Conservation (phyloP, 2,113 vertebrate genomes). For the Chloroceryle aenea region DNA sequence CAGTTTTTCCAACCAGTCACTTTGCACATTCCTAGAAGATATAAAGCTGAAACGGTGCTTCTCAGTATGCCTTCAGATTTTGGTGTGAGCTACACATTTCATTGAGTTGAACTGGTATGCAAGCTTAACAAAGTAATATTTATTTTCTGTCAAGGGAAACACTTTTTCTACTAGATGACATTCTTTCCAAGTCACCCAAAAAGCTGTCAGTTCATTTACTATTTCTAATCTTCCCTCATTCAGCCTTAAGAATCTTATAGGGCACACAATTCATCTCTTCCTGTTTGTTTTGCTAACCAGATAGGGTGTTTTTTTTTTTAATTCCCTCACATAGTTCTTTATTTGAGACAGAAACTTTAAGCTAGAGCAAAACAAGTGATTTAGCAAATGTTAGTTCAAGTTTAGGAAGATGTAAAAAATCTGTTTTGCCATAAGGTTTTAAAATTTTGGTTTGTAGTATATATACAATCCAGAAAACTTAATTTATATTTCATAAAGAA, state of each 20-base stretch:
- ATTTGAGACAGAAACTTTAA: background rate
- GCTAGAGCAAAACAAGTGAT: background rate
- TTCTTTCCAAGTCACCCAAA: background rate
- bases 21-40: background rate
- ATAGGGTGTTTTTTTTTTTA: background rate
- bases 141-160: background rate
- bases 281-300: background rate
- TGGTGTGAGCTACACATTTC: background rate
- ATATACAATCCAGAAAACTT: background rate
- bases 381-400: background rate
- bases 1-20: background rate
- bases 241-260: background rate
- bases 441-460: background rate
- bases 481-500: background rate
- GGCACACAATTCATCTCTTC: background rate
- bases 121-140: background rate
- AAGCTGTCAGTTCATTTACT: background rate
- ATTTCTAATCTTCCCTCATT: conserved; percentile 12
- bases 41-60: background rate
- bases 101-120: background rate
- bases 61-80: background rate
- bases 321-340: background rate
- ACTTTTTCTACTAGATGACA: background rate
- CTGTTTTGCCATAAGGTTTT: background rate
- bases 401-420: background rate